Evolutionary conservation across 92 coral and sea anemone genomes (phyloP), one percentile per base, ranked within the genome.

Genomic region (Muricea muricata): DNA sequence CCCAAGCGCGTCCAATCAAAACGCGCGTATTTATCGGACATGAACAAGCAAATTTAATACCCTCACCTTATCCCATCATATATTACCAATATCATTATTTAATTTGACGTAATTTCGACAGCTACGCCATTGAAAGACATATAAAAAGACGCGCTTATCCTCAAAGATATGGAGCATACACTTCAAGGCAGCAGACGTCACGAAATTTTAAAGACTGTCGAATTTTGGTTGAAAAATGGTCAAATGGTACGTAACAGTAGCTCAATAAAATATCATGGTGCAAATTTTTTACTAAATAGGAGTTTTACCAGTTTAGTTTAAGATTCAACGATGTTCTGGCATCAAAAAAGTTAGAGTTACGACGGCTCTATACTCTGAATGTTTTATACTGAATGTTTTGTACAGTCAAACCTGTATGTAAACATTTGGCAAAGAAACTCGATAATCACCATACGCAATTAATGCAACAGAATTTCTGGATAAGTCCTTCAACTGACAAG

Each of bases 231-330:
- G 26, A 75, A 75, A 39, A 17, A 48, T n/a, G 23, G 29, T 26
- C 65, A 75, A 50, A 48, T 75, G 80, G 80, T 75, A 45, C 37
- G 80, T 75, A 47, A 3, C 0, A 2, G n/a, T n/a, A n/a, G n/a
- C n/a, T n/a, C n/a, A n/a, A n/a, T n/a, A n/a, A n/a, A n/a, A n/a
- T n/a, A n/a, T n/a, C n/a, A n/a, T n/a, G n/a, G n/a, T n/a, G n/a
- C n/a, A n/a, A n/a, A n/a, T n/a, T n/a, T n/a, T n/a, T n/a, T n/a
- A n/a, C n/a, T n/a, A n/a, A n/a, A n/a, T n/a, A n/a, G n/a, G n/a
- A n/a, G n/a, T n/a, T n/a, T n/a, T n/a, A n/a, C n/a, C n/a, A n/a
- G n/a, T n/a, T n/a, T n/a, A n/a, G n/a, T n/a, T n/a, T n/a, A n/a
- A n/a, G n/a, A n/a, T n/a, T n/a, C n/a, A n/a, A n/a, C n/a, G n/a